phyloP scores from a whole-genome alignment of 2,888 invertebrate species.

The Rhamnusium bicolor region DNA sequence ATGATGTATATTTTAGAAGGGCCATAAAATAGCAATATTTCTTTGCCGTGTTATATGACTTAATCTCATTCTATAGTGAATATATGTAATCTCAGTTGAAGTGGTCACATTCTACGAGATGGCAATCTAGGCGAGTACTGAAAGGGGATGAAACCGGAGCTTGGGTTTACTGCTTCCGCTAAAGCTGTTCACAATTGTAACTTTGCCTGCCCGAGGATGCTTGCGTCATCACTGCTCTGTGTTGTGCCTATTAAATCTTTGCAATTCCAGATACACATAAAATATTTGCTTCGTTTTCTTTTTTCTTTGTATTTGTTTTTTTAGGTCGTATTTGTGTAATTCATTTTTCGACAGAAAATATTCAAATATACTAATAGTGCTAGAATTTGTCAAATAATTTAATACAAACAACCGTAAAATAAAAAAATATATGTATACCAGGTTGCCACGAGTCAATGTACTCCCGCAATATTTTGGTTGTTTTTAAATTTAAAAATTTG shows the following conservation, averaged over 20 bases:
- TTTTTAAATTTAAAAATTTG: too few species aligned
- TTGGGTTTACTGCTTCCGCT: slow-evolving; percentile 63
- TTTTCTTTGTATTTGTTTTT: background rate
- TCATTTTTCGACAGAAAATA: background rate
- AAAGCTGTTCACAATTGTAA: slow-evolving; percentile 63
- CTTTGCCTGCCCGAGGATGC: slow-evolving; percentile 43
- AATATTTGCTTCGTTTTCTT: slow-evolving; percentile 6
- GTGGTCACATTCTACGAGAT: slow-evolving; percentile 57
- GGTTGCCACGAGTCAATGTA: too few species aligned
- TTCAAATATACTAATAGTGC: too few species aligned
- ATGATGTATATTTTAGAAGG: slow-evolving; percentile 41
- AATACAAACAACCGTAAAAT: too few species aligned
- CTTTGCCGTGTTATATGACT: slow-evolving; percentile 49
- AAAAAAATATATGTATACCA: too few species aligned
- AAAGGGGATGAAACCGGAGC: slow-evolving; percentile 59
- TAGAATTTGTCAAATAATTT: too few species aligned
- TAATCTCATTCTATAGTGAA: slow-evolving; percentile 41
- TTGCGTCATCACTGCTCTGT: slow-evolving; percentile 36
- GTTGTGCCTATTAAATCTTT: slow-evolving; percentile 32
- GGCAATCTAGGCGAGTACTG: slow-evolving; percentile 46
- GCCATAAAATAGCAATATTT: slow-evolving; percentile 48
- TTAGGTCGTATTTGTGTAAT: background rate
- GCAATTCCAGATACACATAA: slow-evolving; percentile 35
- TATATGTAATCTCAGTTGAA: slow-evolving; percentile 41
- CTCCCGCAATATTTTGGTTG: too few species aligned